Evolutionary conservation across 2,797 vertebrate species (phyloP), one percentile per base, ranked within the genome.

Genomic region (Limosa lapponica): DNA sequence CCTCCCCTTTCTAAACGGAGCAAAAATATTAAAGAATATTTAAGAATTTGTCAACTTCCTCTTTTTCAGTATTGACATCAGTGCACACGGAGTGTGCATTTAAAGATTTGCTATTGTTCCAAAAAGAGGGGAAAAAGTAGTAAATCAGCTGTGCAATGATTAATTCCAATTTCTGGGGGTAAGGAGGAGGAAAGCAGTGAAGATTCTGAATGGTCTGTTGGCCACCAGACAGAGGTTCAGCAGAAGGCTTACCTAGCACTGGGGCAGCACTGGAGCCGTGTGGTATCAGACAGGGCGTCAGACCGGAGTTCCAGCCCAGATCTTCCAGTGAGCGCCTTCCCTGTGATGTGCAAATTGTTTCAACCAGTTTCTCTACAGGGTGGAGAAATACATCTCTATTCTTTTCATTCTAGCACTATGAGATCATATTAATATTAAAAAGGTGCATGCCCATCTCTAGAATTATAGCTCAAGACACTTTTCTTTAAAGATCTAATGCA

Each of bases 341-440:
- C 93, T 96, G 90, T 93, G 92, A 95, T 94, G 95, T 95, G 95
- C 86, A 94, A 96, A 96, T 89, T 64, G 55, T 59, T 91, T 86
- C 66, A 73, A 79, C 73, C 80, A 87, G 77, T 90, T 92, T 82
- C 78, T 92, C 66, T 79, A 73, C 41, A 82, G 83, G 86, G 88
- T 87, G 81, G 94, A 92, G 91, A 94, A 94, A 94, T 41, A 67
- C 44, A 89, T 71, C 82, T 82, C 82, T 91, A 14, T 52, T 78
- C 77, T 43, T 64, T 90, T 94, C 65, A 80, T 84, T 95, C 64
- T 82, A 84, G 71, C 18, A 20, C 52, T 78, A 65, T 83, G 88
- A 92, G 71, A 82, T 94, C 78, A 74, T 44, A 82, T 85, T 91
- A 89, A 84, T 92, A 87, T 84, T 93, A 82, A 93, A 93, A 85